Evolutionary conservation across 2,797 vertebrate species (phyloP).

Genomic region (Phylloscopus collybita): DNA sequence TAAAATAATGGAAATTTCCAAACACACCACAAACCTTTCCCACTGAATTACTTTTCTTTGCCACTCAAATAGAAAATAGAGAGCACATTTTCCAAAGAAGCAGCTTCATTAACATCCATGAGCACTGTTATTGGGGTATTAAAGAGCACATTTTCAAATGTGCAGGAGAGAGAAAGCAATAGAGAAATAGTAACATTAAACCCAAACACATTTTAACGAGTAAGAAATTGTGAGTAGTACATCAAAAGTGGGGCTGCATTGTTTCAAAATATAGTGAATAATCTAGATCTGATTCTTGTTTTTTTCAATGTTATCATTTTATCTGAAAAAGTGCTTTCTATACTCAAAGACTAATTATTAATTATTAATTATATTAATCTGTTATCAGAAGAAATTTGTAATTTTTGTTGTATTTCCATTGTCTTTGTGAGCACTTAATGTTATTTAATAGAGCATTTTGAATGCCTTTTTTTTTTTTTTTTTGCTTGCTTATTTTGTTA

Average conservation of each 20-base stretch:
- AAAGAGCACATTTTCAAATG: background rate
- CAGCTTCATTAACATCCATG: background rate
- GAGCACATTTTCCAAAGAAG: background rate
- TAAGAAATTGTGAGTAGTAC: background rate
- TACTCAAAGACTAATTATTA: background rate
- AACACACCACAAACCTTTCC: background rate
- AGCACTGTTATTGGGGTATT: background rate
- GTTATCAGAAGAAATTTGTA: background rate
- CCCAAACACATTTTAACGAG: background rate
- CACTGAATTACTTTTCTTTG: background rate
- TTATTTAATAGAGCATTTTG: background rate
- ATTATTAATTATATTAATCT: background rate
- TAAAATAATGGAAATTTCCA: background rate
- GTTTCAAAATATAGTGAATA: background rate
- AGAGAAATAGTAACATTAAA: background rate
- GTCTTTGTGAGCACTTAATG: rapidly evolving
- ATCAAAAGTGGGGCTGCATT: background rate
- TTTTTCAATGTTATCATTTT: background rate
- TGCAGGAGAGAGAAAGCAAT: background rate
- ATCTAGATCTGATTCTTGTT: background rate
- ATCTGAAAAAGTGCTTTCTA: background rate
- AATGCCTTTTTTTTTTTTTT: background rate
- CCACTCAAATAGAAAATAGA: background rate
- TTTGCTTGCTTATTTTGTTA: background rate
- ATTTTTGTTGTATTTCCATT: background rate